Conservation (phyloP, 2,888 invertebrate genomes). For the Pterobdella sp. region DNA sequence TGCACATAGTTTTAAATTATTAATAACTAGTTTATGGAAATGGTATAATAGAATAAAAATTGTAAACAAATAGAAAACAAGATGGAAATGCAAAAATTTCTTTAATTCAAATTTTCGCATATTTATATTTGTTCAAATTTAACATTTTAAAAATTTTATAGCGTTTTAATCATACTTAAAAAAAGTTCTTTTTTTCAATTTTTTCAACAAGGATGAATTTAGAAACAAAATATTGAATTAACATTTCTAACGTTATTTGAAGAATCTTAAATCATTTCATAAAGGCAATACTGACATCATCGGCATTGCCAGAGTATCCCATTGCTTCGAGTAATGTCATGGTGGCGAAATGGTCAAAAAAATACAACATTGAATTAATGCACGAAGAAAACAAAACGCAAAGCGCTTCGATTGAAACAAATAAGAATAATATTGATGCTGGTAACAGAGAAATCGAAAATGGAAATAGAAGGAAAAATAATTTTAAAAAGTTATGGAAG, state of each 20-base stretch:
- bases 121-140: not conserved
- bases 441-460: not conserved
- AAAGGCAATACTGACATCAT: slow-evolving; percentile 2
- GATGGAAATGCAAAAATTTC: too few relatives aligned
- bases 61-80: too few relatives aligned
- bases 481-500: not conserved
- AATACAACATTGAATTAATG: not conserved
- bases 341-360: not conserved
- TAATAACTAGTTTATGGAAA: too few relatives aligned
- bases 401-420: not conserved
- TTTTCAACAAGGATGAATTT: not conserved
- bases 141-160: too few relatives aligned
- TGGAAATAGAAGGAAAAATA: not conserved
- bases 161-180: not conserved
- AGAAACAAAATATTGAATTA: not conserved
- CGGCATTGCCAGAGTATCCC: slow-evolving; percentile 1
- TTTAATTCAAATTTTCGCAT: not conserved
- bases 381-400: not conserved
- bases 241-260: too few relatives aligned
- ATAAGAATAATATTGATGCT: not conserved
- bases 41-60: too few relatives aligned
- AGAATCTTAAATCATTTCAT: too few relatives aligned
- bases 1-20: not conserved
- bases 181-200: not conserved
- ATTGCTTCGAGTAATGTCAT: not conserved